Evolutionary conservation across 2,797 vertebrate genomes (phyloP).

Genomic region (Chlorospingus semifuscus): DNA sequence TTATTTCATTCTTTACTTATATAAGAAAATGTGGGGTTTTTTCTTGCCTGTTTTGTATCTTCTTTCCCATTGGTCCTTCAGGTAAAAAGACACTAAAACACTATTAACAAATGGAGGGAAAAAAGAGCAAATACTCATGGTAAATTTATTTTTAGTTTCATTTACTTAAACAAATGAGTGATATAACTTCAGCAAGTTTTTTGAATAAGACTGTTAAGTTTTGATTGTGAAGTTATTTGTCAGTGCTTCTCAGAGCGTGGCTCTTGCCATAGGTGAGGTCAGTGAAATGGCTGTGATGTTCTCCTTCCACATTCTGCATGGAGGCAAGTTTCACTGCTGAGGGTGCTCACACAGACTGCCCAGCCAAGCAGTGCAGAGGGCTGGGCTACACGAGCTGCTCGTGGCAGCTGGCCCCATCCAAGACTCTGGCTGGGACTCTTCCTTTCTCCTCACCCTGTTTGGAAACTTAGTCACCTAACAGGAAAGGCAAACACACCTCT

Average conservation of each 20-base stretch:
- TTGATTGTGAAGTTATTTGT: not conserved
- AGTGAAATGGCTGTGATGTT: not conserved
- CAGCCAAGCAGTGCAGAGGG: not conserved
- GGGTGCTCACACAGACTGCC: not conserved
- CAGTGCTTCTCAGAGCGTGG: not conserved
- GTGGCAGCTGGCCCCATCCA: not conserved
- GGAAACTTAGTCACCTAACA: not conserved
- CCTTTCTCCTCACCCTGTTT: not conserved
- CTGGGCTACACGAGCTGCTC: not conserved
- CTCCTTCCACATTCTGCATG: not conserved
- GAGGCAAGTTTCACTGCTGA: not conserved
- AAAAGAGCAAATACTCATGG: not conserved
- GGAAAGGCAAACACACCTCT: not conserved
- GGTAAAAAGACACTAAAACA: not conserved
- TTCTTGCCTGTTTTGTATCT: not conserved
- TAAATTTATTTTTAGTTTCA: not conserved
- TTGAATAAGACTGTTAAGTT: not conserved
- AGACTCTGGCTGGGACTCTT: not conserved
- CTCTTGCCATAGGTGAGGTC: not conserved
- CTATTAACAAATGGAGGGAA: not conserved
- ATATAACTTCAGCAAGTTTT: not conserved
- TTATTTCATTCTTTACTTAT: not conserved
- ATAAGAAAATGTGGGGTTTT: not conserved
- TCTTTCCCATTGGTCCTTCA: not conserved
- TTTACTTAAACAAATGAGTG: not conserved